Conservation (phyloP, 92 coral and sea anemone species). For the Porites divaricata region DNA sequence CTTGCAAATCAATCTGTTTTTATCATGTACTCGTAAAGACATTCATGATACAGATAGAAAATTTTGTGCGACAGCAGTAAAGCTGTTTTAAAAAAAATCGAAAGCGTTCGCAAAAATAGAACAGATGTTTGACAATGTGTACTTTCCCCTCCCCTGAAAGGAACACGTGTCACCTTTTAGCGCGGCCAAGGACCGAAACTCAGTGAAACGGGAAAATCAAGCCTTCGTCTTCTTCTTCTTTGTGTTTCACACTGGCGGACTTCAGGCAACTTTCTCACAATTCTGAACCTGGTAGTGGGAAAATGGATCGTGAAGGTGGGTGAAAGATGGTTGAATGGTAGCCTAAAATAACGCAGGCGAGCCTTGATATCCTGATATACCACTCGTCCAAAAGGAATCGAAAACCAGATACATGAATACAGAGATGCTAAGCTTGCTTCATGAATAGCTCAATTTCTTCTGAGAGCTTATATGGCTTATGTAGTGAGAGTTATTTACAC, state of each 20-base stretch:
- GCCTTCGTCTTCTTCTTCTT: background rate
- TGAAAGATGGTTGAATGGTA: background rate
- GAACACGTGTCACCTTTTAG: background rate
- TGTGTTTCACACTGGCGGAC: constrained; percentile 23
- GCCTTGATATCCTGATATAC: background rate
- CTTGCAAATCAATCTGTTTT: too few species aligned
- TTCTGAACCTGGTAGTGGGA: constrained; percentile 5
- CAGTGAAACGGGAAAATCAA: too few species aligned
- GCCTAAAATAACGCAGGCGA: too few species aligned
- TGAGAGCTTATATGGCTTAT: background rate
- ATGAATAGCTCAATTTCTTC: background rate
- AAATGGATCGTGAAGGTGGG: constrained; percentile 35
- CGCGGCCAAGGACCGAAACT: too few species aligned
- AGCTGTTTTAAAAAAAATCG: too few species aligned
- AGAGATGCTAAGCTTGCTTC: too few species aligned
- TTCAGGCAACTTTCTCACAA: background rate
- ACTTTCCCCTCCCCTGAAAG: constrained; percentile 4
- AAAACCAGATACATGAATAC: too few species aligned
- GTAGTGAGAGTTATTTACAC: background rate
- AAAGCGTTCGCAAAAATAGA: background rate
- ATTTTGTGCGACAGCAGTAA: too few species aligned
- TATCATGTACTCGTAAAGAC: too few species aligned
- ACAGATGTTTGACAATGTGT: constrained; percentile 11
- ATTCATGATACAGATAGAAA: too few species aligned
- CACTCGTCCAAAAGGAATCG: background rate